A percentile compares a stretch with the other conserved stretches of the same genome.
These are phyloP conservation scores for Hipposideros larvatus DNA, from an alignment of 2,797 vertebrate species.

Conservation along the genomic window DNA sequence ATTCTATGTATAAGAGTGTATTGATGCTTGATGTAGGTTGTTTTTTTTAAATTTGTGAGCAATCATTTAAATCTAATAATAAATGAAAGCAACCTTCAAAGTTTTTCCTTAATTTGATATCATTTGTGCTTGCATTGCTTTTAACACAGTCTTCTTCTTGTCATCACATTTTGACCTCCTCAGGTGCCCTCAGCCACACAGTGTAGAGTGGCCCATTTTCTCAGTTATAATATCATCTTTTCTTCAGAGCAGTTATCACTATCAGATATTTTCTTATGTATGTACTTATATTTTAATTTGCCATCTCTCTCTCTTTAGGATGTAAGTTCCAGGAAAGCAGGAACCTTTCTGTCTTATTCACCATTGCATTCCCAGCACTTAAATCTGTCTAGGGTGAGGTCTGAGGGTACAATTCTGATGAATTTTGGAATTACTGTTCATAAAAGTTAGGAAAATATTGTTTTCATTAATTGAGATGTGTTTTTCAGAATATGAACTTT, in stretches of 20 bases:
- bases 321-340: neutral
- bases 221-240: neutral
- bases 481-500: conserved; percentile 42
- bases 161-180: neutral
- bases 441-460: neutral
- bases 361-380: neutral
- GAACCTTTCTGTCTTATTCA: neutral
- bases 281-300: neutral
- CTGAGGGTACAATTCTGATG: neutral
- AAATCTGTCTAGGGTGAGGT: neutral
- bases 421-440: neutral
- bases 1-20: neutral
- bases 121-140: neutral
- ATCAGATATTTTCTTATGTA: neutral
- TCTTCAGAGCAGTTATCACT: neutral
- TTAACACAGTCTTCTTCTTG: neutral
- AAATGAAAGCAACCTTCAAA: neutral
- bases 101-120: neutral
- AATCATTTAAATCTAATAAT: neutral
- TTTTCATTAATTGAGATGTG: neutral
- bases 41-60: conserved; percentile 6
- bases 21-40: neutral
- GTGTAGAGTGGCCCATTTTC: neutral
- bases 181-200: neutral
- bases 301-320: neutral